Evolutionary conservation across 2,888 invertebrate species (phyloP).

Genomic region (Apamea anceps): DNA sequence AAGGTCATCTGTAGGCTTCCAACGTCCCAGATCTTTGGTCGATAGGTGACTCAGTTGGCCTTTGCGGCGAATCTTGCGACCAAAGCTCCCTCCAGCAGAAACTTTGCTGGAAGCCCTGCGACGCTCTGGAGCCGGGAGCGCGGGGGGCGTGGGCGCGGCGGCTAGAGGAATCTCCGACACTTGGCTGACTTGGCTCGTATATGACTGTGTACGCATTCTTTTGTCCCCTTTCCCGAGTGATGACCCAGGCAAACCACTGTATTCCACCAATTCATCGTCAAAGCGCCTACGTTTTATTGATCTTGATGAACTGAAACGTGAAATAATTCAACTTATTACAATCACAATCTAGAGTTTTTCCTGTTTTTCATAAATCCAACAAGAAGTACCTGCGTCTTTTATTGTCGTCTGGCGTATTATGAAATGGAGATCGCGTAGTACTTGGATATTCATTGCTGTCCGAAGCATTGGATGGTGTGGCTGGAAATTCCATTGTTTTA

Average conservation of each 20-base stretch:
- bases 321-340: conserved; percentile 15
- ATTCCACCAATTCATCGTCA: conserved; percentile 99
- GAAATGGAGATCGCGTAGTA: conserved; percentile 78
- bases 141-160: conserved; percentile 74
- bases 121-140: conserved; percentile 76
- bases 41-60: conserved; percentile 93
- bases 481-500: conserved; percentile 83
- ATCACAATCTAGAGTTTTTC: not conserved
- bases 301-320: conserved; percentile 94
- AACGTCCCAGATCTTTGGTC: conserved; percentile 96
- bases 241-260: conserved; percentile 93
- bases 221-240: conserved; percentile 87
- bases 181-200: conserved; percentile 89
- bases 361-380: not conserved
- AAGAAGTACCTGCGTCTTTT: conserved; percentile 86
- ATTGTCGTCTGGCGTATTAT: conserved; percentile 83
- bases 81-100: conserved; percentile 80
- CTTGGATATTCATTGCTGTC: conserved; percentile 86
- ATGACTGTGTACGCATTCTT: conserved; percentile 87
- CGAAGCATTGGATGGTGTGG: conserved; percentile 83
- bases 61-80: conserved; percentile 90
- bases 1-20: conserved; percentile 99
- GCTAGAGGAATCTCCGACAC: conserved; percentile 85
- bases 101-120: conserved; percentile 84
- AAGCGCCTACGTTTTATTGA: conserved; percentile 98